Base-by-base conservation (phyloP, 2,113 vertebrate species). In the Psophia crepitans region DNA sequence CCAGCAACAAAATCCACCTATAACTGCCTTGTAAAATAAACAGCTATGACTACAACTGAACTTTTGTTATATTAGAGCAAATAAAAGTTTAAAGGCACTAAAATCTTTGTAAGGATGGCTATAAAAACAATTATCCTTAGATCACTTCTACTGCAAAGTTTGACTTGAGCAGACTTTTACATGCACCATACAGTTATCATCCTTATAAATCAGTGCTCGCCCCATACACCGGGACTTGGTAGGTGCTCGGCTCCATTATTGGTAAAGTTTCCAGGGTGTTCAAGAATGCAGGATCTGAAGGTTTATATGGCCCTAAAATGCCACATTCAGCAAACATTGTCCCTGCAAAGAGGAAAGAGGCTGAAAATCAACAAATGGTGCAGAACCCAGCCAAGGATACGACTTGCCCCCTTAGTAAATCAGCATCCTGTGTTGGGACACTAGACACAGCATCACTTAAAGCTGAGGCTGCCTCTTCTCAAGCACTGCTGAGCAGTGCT, bases 51-150 rank as follows among this genome's bases (percentile, higher is more conserved):
- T 92, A 84, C 96, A 96, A 95, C 74, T 79, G 92, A 96, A 98
- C 94, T 96, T 97, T 94, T 85, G 93, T 84, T 94, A 60, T 46
- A 70, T 84, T 95, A 95, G 94, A 87, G 69, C 93, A 97, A 95
- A 96, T 94, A 97, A 96, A 93, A 95, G 84, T 88, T 88, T 96
- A 92, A 92, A 84, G 70, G 65, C 60, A 70, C 92, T 94, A 95
- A 90, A 94, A 94, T 86, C 96, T 96, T 96, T 96, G 86, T 93
- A 94, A 96, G 93, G 69, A 93, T 98, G 95, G 64, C 96, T 95
- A 95, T 98, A 98, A 98, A 98, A 98, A 84, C 96, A 98, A 98
- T 98, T 93, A 96, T 66, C 75, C 73, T 91, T 83, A 94, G 89
- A 87, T 89, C 86, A 58, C 41, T 69, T 57, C 32, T 81, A 69